Evolutionary conservation across 2,797 vertebrate species (phyloP).

Genomic region (Columba guinea): DNA sequence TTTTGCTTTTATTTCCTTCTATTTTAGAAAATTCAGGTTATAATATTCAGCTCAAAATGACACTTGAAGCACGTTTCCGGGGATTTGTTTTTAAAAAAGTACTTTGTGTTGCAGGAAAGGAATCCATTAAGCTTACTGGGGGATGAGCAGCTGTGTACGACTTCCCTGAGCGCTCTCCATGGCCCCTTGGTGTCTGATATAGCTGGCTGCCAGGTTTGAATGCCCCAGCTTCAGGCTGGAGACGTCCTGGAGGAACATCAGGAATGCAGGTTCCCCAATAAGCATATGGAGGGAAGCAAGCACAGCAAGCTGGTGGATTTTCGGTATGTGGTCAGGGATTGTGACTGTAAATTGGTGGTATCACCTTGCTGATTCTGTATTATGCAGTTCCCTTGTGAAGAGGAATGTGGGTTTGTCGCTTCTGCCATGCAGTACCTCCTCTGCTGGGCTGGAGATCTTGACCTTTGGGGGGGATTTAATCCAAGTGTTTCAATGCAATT

Average conservation of each 20-base stretch:
- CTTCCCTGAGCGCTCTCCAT: neutral
- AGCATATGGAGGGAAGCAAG: neutral
- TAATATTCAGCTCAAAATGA: slow-evolving; percentile 25
- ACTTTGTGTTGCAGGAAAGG: neutral
- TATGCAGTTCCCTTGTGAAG: neutral
- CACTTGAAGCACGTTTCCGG: neutral
- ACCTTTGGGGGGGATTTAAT: neutral
- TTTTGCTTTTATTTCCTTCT: slow-evolving; percentile 45
- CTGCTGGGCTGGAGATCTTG: neutral
- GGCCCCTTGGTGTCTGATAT: neutral
- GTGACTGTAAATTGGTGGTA: neutral
- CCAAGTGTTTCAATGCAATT: rapidly evolving
- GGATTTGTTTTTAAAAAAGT: neutral
- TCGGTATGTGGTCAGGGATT: neutral
- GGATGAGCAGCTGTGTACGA: neutral
- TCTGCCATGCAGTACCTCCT: neutral
- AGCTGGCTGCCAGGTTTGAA: neutral
- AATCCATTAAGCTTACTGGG: neutral
- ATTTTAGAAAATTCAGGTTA: slow-evolving; percentile 9
- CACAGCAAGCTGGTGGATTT: neutral
- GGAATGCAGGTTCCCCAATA: neutral
- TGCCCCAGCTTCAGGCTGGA: neutral
- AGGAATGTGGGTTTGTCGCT: neutral
- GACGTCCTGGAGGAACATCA: neutral
- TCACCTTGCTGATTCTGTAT: neutral